Base-by-base conservation (phyloP, 2,797 vertebrate genomes). In the Urophycis tenuis region DNA sequence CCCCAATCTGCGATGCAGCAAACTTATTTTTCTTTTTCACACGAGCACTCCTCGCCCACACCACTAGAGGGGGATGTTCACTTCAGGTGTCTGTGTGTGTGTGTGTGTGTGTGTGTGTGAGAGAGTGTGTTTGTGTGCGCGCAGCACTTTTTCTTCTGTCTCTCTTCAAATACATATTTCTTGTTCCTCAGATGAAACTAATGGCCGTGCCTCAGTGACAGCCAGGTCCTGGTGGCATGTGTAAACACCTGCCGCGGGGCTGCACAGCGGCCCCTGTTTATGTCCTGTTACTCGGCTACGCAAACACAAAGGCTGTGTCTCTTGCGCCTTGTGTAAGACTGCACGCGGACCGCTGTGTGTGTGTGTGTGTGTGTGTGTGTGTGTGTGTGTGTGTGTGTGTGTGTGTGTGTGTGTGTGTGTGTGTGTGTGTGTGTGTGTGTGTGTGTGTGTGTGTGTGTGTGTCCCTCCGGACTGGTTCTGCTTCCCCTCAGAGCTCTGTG, bases 51-150 rank as follows among this genome's bases (percentile, higher is more conserved):
- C 12, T 17, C n/a, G 41, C 6, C 35, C 19, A 10, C 71, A 78
- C 89, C 89, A 87, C 89, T 89, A 91, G 90, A 87, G 88, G 84
- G 89, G 17, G 85, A 60, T 87, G 81, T 86, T 89, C 60, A 39
- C 74, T 45, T 79, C 11, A 76, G 22, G 7, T n/a, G 49, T 22
- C 19, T 53, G 49, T 53, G 49, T 53, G 49, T 53, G 49, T 53
- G 49, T 53, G 49, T 53, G 49, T 53, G 49, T 53, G 49, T 60
- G 49, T 60, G 49, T 53, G 49, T 53, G 49, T 53, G 49, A n/a
- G 53, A n/a, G 22, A n/a, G 53, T 60, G 53, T 60, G 53, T 60
- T 7, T 60, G 53, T 10, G 45, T 49, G 41, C 11, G 45, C 12
- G 17, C n/a, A n/a, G 35, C 35, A 36, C 9, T 4, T 36, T 53